phyloP scores from a whole-genome alignment of 1,140 invertebrate species.

The Ostrea denselamellosa region DNA sequence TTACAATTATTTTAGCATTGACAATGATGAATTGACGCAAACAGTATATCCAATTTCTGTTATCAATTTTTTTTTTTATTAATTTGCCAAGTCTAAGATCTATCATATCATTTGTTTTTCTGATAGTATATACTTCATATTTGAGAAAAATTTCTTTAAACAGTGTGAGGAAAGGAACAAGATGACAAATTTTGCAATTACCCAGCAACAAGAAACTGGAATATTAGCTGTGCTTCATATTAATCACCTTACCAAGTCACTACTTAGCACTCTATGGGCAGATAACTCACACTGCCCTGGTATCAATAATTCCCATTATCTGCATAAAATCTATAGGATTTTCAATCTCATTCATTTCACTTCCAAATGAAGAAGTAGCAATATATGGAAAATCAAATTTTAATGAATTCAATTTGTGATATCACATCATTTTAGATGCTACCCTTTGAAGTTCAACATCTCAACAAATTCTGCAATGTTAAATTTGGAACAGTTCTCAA shows the following conservation, averaged over 20 bases:
- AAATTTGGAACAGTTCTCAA: too few relatives aligned
- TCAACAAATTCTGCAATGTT: too few relatives aligned
- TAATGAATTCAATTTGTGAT: too few relatives aligned
- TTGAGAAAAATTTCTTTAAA: slow-evolving; percentile 8
- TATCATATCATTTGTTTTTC: slow-evolving; percentile 20
- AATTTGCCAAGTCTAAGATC: slow-evolving; percentile 38
- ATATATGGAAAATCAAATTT: too few relatives aligned
- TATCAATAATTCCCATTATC: not conserved
- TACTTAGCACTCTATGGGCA: not conserved
- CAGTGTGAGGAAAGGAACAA: slow-evolving; percentile 5
- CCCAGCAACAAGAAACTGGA: not conserved
- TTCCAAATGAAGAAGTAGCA: too few relatives aligned
- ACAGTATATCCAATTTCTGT: slow-evolving; percentile 39
- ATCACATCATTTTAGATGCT: too few relatives aligned
- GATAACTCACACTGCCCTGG: not conserved
- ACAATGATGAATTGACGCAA: slow-evolving; percentile 39
- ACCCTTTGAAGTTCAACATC: too few relatives aligned
- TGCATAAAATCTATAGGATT: too few relatives aligned
- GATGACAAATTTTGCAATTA: not conserved
- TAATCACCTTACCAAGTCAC: slow-evolving; percentile 18
- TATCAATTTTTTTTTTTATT: slow-evolving; percentile 37
- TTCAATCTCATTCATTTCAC: too few relatives aligned
- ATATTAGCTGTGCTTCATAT: not conserved
- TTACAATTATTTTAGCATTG: slow-evolving; percentile 40
- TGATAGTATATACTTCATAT: not conserved